Evolutionary conservation across 2,113 vertebrate genomes (phyloP), one percentile per base, ranked within the genome.

Genomic region (Lipophrys pholis): DNA sequence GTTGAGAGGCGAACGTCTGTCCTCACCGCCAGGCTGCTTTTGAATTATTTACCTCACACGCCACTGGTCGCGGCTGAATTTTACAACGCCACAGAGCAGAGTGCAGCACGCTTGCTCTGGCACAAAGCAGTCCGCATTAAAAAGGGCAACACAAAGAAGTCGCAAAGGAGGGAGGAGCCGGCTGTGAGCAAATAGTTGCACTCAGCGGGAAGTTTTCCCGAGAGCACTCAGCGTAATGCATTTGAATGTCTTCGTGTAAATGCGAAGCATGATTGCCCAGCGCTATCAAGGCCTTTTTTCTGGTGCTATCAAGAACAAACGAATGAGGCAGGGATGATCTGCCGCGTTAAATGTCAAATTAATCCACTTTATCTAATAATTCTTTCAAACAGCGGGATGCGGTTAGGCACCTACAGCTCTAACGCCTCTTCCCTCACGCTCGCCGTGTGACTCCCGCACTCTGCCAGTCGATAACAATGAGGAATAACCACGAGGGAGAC

Each of bases 11-110:
- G 65, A 86, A 69, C 52, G 63, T 50, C 74, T 56, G 67, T 86
- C 89, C 75, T 80, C 53, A 73, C 69, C 81, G 86, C 81, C 81
- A 90, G 81, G 84, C 84, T 82, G 85, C 81, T 78, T 76, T 83
- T 94, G 78, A 92, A 93, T 93, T 91, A 93, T 92, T 93, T 83
- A 93, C 78, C 55, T 17, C 70, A 73, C 67, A 83, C 54, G 10
- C 78, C 71, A 80, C 74, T 73, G 75, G 69, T 84, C 76, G 84
- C 59, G 69, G 85, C 85, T 73, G 80, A 60, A 81, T 75, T 89
- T 80, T 76, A 89, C 81, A 86, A 81, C 80, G 76, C 76, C 70
- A 76, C 53, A 58, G 70, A 83, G 74, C 60, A 6, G 77, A 76
- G 75, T 60, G 73, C 77, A 57, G 48, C 60, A 17, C 42, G 68